A percentile compares a stretch with the other conserved stretches of the same genome.
Evolutionary conservation across 2,113 vertebrate genomes (phyloP).

Genomic region (Leuciscus idus): DNA sequence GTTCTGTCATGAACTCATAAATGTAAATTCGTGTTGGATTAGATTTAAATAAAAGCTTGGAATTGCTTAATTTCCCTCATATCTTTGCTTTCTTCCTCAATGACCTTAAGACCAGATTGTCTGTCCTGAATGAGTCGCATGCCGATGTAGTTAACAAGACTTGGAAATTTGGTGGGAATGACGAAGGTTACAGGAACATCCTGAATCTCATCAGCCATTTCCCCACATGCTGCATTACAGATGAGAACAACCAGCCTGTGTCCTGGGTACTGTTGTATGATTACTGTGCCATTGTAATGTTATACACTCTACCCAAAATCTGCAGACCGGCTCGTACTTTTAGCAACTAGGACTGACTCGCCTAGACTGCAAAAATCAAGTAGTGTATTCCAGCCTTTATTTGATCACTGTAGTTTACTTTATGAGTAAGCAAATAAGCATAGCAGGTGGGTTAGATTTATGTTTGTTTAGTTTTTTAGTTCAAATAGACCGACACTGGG

Average conservation of each 20-base stretch:
- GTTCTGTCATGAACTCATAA: not conserved
- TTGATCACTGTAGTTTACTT: not conserved
- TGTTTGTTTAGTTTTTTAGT: not conserved
- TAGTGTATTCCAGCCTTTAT: too few relatives aligned
- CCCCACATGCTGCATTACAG: slow-evolving; percentile 69
- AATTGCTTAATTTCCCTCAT: too few relatives aligned
- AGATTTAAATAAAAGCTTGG: not conserved
- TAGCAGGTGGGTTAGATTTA: not conserved
- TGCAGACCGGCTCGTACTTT: not conserved
- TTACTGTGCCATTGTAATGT: slow-evolving; percentile 63
- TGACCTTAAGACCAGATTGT: slow-evolving; percentile 59
- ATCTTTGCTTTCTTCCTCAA: slow-evolving; percentile 41
- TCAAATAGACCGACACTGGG: not conserved
- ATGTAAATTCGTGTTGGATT: not conserved
- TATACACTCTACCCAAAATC: slow-evolving; percentile 60
- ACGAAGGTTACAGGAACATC: slow-evolving; percentile 52
- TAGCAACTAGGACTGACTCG: too few relatives aligned
- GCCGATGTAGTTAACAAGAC: slow-evolving; percentile 62
- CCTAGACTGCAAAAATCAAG: too few relatives aligned
- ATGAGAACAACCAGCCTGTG: slow-evolving; percentile 60
- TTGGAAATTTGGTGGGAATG: slow-evolving; percentile 66
- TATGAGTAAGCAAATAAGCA: not conserved
- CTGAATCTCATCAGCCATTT: slow-evolving; percentile 62
- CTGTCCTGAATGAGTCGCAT: slow-evolving; percentile 68
- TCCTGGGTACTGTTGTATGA: slow-evolving; percentile 71